phyloP scores from a whole-genome alignment of 2,113 vertebrate genomes.

The Gallinago paraguaiae region DNA sequence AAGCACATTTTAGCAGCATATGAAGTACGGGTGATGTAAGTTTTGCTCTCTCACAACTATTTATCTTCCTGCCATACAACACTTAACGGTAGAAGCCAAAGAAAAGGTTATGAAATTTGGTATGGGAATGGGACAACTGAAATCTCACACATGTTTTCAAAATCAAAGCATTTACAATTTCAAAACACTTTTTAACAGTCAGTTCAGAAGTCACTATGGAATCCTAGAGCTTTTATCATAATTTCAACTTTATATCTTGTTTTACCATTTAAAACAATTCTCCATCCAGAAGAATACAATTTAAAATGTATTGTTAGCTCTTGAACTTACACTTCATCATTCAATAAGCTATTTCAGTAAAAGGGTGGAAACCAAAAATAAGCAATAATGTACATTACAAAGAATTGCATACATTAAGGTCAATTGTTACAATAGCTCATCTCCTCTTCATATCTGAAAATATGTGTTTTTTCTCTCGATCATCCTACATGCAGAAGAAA shows the following conservation, averaged over 20 bases:
- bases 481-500: not conserved
- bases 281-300: not conserved
- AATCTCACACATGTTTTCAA: not conserved
- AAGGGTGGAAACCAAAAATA: not conserved
- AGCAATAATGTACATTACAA: not conserved
- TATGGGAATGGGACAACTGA: not conserved
- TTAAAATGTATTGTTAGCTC: conserved; percentile 28
- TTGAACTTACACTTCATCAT: conserved; percentile 18
- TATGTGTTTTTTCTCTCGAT: not conserved
- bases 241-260: not conserved
- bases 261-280: conserved; percentile 29
- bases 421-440: not conserved
- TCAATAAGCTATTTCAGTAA: conserved; percentile 14
- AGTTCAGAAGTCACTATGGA: not conserved
- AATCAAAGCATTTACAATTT: not conserved
- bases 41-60: not conserved
- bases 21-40: not conserved
- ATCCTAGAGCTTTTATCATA: not conserved
- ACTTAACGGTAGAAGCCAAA: not conserved
- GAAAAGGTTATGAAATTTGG: not conserved
- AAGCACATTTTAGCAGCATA: not conserved
- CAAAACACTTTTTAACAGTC: not conserved
- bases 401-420: not conserved
- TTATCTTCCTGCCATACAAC: not conserved
- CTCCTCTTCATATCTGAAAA: conserved; percentile 21